A percentile compares a stretch with the other conserved stretches of the same genome.
These are phyloP conservation scores for Campoletis raptor DNA, from an alignment of 2,888 invertebrate genomes.

Conservation along the genomic window DNA sequence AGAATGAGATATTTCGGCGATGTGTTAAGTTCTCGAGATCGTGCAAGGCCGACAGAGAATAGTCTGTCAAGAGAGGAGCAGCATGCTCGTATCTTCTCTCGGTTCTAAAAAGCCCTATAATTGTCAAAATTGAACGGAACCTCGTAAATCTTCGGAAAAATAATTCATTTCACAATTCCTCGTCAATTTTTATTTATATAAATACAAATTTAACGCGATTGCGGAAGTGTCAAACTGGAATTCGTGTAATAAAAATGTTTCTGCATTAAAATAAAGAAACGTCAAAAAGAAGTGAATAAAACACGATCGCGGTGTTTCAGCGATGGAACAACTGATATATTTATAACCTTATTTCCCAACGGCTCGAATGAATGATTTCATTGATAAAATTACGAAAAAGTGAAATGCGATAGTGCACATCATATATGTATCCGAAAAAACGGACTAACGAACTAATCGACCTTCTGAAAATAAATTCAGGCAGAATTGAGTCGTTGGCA, in stretches of 20 bases:
- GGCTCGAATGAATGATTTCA: not conserved
- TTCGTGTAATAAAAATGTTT: slow-evolving; percentile 6
- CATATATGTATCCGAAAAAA: slow-evolving; percentile 49
- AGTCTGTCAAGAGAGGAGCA: slow-evolving; percentile 54
- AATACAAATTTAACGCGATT: not conserved
- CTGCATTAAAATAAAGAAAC: not conserved
- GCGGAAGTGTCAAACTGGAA: not conserved
- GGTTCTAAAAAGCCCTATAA: not conserved
- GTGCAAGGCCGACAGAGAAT: slow-evolving; percentile 54
- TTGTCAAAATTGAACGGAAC: not conserved
- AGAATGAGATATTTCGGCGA: slow-evolving; percentile 50
- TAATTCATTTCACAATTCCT: not conserved
- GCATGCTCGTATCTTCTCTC: slow-evolving; percentile 3
- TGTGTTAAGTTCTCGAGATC: slow-evolving; percentile 37
- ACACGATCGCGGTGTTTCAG: not conserved
- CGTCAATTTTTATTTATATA: not conserved
- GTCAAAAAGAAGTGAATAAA: slow-evolving; percentile 15
- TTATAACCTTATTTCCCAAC: not conserved
- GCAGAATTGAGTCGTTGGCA: slow-evolving; percentile 62
- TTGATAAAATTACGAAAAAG: not conserved
- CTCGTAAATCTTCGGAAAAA: not conserved
- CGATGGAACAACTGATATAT: not conserved
- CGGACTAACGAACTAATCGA: slow-evolving; percentile 57
- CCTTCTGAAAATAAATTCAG: slow-evolving; percentile 66
- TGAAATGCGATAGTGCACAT: slow-evolving; percentile 15